Percentiles rank a stretch among this genome's conserved stretches.
Evolutionary conservation across 2,797 vertebrate species (phyloP).

Genomic region (Hemitrygon akajei): DNA sequence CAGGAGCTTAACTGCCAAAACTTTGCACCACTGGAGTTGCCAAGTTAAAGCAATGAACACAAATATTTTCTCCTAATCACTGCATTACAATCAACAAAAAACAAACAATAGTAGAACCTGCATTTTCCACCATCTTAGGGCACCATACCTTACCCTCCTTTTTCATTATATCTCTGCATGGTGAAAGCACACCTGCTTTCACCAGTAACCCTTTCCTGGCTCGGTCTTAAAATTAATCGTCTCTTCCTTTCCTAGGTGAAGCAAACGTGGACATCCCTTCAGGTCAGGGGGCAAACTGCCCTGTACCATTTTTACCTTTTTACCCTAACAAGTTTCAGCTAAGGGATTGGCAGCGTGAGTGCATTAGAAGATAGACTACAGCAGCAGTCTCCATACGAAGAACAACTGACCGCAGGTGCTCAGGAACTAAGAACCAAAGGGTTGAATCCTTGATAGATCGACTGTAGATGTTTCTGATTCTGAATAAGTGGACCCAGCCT

Average conservation of each 20-base stretch:
- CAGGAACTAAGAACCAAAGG: not conserved
- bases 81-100: slow-evolving; percentile 51
- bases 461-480: no score
- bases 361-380: not conserved
- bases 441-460: not conserved
- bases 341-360: not conserved
- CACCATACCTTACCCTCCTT: not conserved
- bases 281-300: not conserved
- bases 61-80: not conserved
- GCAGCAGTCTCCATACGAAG: no score
- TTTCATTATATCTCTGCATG: not conserved
- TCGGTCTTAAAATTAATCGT: not conserved
- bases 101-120: slow-evolving; percentile 34
- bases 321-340: not conserved
- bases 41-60: not conserved
- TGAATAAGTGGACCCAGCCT: no score
- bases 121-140: not conserved
- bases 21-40: not conserved
- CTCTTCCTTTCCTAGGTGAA: not conserved
- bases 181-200: not conserved
- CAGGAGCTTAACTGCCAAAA: not conserved
- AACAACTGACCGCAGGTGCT: not conserved
- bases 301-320: not conserved
- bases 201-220: no score
- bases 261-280: not conserved